Evolutionary conservation across 2,113 vertebrate genomes (phyloP).

Genomic region (Trogon melanurus): DNA sequence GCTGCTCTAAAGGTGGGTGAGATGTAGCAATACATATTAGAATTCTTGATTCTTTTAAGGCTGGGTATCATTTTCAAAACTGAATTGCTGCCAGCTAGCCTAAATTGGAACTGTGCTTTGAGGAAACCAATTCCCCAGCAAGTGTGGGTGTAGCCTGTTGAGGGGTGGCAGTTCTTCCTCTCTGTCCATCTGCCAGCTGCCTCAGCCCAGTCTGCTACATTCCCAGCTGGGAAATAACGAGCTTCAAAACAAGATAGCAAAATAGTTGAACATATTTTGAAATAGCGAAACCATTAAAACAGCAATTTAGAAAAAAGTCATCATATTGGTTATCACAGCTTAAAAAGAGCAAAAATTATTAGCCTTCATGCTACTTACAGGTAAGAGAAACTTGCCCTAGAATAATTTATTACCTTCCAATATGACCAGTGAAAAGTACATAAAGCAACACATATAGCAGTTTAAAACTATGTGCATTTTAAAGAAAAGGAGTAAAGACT

Average conservation of each 20-base stretch:
- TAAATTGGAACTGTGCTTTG: constrained; percentile 3
- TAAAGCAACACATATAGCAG: not conserved
- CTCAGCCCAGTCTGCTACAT: constrained; percentile 27
- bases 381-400: not conserved
- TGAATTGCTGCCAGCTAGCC: constrained; percentile 17
- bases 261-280: constrained; percentile 2
- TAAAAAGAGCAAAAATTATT: not conserved
- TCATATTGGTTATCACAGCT: not conserved
- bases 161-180: constrained; percentile 15
- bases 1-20: not conserved
- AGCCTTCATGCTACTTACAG: not conserved
- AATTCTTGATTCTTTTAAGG: not conserved
- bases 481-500: not conserved
- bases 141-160: constrained; percentile 34
- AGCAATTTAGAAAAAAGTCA: not conserved
- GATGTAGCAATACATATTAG: not conserved
- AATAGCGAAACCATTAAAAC: not conserved
- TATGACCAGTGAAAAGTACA: not conserved
- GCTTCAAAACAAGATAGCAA: constrained; percentile 14
- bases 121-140: constrained; percentile 37
- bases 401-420: not conserved
- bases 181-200: constrained; percentile 50
- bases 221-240: constrained; percentile 36
- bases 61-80: not conserved
- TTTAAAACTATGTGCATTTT: not conserved